Base-by-base conservation (phyloP, 2,113 vertebrate genomes). In the Vidua macroura region DNA sequence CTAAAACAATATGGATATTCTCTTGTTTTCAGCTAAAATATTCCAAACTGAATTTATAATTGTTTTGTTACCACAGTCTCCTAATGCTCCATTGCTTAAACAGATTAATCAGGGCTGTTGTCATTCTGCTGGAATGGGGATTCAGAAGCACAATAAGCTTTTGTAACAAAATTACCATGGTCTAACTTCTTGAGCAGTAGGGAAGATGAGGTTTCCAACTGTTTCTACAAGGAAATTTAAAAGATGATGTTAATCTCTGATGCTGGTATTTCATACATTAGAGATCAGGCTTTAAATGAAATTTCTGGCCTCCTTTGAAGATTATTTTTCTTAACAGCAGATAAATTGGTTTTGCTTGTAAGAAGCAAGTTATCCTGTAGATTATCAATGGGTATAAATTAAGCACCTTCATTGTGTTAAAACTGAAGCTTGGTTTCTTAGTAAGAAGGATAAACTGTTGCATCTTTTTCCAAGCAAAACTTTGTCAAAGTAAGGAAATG, bases 131-230 rank as follows among this genome's bases (percentile, higher is more conserved):
- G 20, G 21, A 74, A 59, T 74, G 76, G 63, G 41, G 59, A 78
- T 79, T 84, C 60, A 63, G 86, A 41, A 39, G 35, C 59, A 8
- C 39, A 67, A 55, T 35, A 55, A 74, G 93, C 76, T 78, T 93
- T 88, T 67, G 51, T n/a, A 83, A 78, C 90, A 67, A 88, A 90
- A 88, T 92, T 58, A 74, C 46, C 44, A 10, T 6, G 5, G 43
- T 53, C 58, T 87, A 59, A 44, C 59, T 94, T 76, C 83, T 84
- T 85, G 46, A 95, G 63, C 87, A 41, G 70, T 62, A 41, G 75
- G 79, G 55, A 93, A 78, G 83, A 93, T 83, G 87, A 93, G 35
- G 11, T 81, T 95, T 96, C 92, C 92, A 95, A 49, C 93, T 92
- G 82, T 78, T 91, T 72, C 52, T 83, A 60, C 35, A 90, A 70